Base-by-base conservation (phyloP, 2,113 vertebrate genomes). In the Hippoglossus stenolepis region DNA sequence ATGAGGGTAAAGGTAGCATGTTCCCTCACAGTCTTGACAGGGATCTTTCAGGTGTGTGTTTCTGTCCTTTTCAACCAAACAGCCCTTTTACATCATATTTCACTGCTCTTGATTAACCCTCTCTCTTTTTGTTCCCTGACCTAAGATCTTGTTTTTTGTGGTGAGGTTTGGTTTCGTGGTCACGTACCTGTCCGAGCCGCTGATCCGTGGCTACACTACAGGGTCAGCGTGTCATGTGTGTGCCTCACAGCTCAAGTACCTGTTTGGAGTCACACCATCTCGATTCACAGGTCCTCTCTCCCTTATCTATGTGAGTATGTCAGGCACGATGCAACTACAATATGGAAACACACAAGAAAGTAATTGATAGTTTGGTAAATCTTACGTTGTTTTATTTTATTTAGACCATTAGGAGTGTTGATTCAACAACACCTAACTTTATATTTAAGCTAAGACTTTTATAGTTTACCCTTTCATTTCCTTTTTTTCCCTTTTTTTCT, bases 161-260 rank as follows among this genome's bases (percentile, higher is more conserved):
- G 89, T 97, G 54, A 96, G 91, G 85, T 98, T 99, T 1, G 98
- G 98, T 43, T 98, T 99, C 0, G 95, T 99, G 80, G 98, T 96
- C 66, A 98, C 95, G 18, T 99, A 99, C 85, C 95, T 99, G 38
- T 99, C 98, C 0, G 97, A 99, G 65, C 97, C 98, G 0, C 92
- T 99, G 80, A 93, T 99, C 43, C 96, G 96, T 0, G 96, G 95
- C 56, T 99, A 99, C 73, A 98, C 96, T 28, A 98, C 96, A 0
- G 98, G 94, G 0, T 94, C 97, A 0, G 93, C 98, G 0, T 82
- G 95, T 70, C 97, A 98, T 0, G 98, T 98, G 28, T 94, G 96
- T 0, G 0, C 97, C 72, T 97, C 97, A 0, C 98, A 99, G 89
- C 94, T 99, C 59, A 99, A 98, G 85, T 96, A 97, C 11, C 89